These are phyloP conservation scores for Daubentonia madagascariensis DNA, from an alignment of 2,113 vertebrate genomes.

Conservation along the genomic window DNA sequence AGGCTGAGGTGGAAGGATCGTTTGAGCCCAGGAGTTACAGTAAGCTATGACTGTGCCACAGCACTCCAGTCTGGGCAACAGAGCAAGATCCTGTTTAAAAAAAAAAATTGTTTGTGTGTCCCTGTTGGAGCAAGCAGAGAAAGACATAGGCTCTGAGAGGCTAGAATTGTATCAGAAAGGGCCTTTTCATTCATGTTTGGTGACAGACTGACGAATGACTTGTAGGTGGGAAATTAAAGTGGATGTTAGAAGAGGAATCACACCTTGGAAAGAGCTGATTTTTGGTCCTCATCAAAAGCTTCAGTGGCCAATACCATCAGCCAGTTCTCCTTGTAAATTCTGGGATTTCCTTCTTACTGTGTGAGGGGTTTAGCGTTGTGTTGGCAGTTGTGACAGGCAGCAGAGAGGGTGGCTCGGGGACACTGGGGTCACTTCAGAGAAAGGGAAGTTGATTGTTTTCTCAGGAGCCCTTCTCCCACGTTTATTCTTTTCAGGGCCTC, in stretches of 20 bases:
- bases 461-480: constrained; percentile 62
- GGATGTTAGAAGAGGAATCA: too few species aligned
- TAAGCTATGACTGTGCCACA: background rate
- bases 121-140: background rate
- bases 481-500: constrained; percentile 71
- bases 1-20: too few species aligned
- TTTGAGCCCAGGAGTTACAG: background rate
- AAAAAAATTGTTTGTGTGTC: background rate
- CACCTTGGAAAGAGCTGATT: background rate
- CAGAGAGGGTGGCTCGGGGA: background rate
- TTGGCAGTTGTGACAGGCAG: background rate
- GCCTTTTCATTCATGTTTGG: background rate
- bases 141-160: background rate
- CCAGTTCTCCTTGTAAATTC: constrained; percentile 49
- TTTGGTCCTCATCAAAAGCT: background rate
- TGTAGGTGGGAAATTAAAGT: background rate
- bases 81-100: too few species aligned
- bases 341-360: constrained; percentile 46
- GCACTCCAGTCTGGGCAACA: background rate
- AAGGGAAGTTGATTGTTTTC: constrained; percentile 79
- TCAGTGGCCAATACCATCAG: constrained; percentile 5
- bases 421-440: background rate
- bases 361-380: background rate
- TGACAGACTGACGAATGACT: background rate
- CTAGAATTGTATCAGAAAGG: background rate